Evolutionary conservation across 2,888 invertebrate genomes (phyloP).

Genomic region (Anaspis maculata): DNA sequence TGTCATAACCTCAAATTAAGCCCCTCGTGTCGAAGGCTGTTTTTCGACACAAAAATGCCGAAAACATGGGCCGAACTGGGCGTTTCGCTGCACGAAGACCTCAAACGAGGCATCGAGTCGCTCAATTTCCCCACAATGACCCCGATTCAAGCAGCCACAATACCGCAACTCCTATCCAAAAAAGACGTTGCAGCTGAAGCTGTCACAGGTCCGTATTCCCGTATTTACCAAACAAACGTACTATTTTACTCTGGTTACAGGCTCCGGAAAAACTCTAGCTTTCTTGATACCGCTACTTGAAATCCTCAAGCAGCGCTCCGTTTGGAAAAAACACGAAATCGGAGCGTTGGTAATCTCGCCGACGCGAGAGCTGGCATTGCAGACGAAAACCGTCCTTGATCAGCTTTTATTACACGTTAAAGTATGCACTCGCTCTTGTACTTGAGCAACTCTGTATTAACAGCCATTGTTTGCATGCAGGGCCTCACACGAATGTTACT

Average conservation of each 20-base stretch:
- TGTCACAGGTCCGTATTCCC: constrained; percentile 55
- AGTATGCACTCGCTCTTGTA: no score
- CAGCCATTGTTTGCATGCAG: constrained; percentile 30
- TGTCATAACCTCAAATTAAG: no score
- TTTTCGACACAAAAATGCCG: no score
- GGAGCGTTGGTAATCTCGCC: constrained; percentile 91
- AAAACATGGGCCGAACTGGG: no score
- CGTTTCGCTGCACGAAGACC: no score
- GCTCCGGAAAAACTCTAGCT: constrained; percentile 96
- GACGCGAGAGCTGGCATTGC: constrained; percentile 88
- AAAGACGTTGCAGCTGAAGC: constrained; percentile 98
- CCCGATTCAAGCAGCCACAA: constrained; percentile 73
- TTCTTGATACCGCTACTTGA: constrained; percentile 90
- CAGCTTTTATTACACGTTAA: constrained; percentile 43
- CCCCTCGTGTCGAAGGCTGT: no score
- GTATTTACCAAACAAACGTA: not conserved
- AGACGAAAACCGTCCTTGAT: constrained; percentile 64
- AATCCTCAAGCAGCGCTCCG: constrained; percentile 58
- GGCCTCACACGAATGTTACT: constrained; percentile 52
- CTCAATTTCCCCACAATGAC: no score
- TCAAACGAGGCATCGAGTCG: no score
- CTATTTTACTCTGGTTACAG: constrained; percentile 36
- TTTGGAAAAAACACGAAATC: constrained; percentile 65
- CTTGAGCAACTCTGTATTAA: constrained; percentile 23
- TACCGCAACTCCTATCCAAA: constrained; percentile 77